Conservation (phyloP, 2,797 vertebrate species). For the Argentina silus region DNA sequence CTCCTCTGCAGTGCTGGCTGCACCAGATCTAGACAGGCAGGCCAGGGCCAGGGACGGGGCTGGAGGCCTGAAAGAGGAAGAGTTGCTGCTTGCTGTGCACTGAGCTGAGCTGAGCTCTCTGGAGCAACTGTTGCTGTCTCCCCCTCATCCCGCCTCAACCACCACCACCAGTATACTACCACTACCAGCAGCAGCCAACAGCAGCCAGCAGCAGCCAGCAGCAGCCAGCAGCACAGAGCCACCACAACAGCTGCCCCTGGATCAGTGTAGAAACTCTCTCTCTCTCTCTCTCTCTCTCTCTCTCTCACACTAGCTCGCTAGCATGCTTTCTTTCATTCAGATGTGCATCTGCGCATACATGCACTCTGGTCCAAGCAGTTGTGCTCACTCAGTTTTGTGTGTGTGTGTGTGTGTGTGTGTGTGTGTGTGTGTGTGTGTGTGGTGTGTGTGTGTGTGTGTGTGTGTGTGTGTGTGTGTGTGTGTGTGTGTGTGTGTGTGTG, state of each 20-base stretch:
- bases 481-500: not conserved
- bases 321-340: not conserved
- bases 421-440: not conserved
- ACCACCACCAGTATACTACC: slow-evolving; percentile 44
- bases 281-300: slow-evolving; percentile 15
- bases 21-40: slow-evolving; percentile 64
- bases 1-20: slow-evolving; percentile 66
- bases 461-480: not conserved
- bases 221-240: too few relatives aligned
- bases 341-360: not conserved
- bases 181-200: slow-evolving; percentile 8
- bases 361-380: not conserved
- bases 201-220: too few relatives aligned
- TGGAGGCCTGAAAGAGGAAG: slow-evolving; percentile 49
- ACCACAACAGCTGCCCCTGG: slow-evolving; percentile 47
- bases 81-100: slow-evolving; percentile 30
- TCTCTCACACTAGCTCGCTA: not conserved
- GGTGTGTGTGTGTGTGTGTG: not conserved
- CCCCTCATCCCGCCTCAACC: slow-evolving; percentile 60
- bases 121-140: slow-evolving; percentile 45
- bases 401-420: not conserved
- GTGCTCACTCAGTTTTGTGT: not conserved
- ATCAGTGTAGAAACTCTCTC: slow-evolving; percentile 25
- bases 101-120: not conserved
- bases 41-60: slow-evolving; percentile 12